A percentile compares a stretch with the other conserved stretches of the same genome.
phyloP scores from a whole-genome alignment of 2,888 invertebrate genomes.

The Epinotia bilunana region DNA sequence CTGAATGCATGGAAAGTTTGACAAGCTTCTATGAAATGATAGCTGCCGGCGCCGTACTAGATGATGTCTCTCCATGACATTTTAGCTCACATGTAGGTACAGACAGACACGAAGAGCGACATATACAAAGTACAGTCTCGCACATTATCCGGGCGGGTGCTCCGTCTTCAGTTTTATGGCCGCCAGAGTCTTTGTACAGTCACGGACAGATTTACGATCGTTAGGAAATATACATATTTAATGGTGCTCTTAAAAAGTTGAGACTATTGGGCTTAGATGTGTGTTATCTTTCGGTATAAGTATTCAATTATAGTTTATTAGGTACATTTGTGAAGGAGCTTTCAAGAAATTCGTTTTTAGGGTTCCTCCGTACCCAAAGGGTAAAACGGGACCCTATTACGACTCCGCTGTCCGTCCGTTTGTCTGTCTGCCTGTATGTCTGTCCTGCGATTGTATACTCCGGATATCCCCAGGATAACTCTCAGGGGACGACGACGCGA shows the following conservation, averaged over 20 bases:
- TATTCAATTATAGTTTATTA: background rate
- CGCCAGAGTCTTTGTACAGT: slow-evolving; percentile 42
- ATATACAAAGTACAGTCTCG: slow-evolving; percentile 16
- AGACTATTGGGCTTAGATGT: slow-evolving; percentile 10
- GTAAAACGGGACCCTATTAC: no score
- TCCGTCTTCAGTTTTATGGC: slow-evolving; percentile 53
- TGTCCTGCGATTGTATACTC: no score
- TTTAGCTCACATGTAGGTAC: background rate
- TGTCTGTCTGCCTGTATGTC: no score
- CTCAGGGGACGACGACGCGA: no score
- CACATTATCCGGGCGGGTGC: slow-evolving; percentile 48
- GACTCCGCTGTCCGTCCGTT: no score
- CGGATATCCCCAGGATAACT: no score
- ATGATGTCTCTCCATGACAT: no score
- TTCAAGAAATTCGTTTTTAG: no score
- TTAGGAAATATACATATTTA: slow-evolving; percentile 40
- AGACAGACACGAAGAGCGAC: background rate
- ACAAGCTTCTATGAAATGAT: no score
- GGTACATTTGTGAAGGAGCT: background rate
- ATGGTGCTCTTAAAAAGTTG: slow-evolving; percentile 10
- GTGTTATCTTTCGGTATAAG: background rate
- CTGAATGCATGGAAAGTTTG: no score
- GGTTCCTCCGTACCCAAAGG: no score
- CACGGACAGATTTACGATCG: slow-evolving; percentile 38
- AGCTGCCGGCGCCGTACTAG: no score